Evolutionary conservation across 2,888 invertebrate genomes (phyloP).

Genomic region (Rotaria macrura): DNA sequence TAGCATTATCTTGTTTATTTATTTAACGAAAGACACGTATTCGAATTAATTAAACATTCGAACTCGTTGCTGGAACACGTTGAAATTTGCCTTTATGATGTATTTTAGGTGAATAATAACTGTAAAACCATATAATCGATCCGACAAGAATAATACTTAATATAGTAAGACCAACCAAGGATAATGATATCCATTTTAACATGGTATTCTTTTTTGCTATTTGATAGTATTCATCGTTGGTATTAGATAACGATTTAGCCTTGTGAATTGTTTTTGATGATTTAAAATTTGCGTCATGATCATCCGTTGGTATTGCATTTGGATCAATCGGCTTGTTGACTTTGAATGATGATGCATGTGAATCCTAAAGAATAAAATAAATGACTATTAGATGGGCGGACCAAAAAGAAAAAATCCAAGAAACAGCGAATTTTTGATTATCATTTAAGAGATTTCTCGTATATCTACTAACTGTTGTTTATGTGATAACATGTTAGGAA

Average conservation of each 20-base stretch:
- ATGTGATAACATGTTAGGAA: not conserved
- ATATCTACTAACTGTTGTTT: not conserved
- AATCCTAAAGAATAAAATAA: not conserved
- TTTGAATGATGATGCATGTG: not conserved
- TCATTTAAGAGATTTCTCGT: not conserved
- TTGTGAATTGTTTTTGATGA: not conserved
- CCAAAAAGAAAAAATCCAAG: too few relatives aligned
- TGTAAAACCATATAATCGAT: not conserved
- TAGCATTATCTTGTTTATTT: not conserved
- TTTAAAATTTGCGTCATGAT: not conserved
- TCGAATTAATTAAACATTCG: not conserved
- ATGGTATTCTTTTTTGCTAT: not conserved
- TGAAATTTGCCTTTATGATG: not conserved
- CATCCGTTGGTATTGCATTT: not conserved
- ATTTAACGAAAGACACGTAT: not conserved
- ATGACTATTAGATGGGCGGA: not conserved
- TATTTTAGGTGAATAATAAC: not conserved
- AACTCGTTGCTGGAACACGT: not conserved
- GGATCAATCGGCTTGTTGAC: not conserved
- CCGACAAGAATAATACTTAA: not conserved
- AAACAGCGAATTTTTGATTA: too few relatives aligned
- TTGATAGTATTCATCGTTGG: not conserved
- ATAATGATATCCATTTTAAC: not conserved
- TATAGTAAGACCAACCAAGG: not conserved
- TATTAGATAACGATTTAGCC: not conserved